Evolutionary conservation across 2,888 invertebrate species (phyloP).

Genomic region (Pherbina coryleti): DNA sequence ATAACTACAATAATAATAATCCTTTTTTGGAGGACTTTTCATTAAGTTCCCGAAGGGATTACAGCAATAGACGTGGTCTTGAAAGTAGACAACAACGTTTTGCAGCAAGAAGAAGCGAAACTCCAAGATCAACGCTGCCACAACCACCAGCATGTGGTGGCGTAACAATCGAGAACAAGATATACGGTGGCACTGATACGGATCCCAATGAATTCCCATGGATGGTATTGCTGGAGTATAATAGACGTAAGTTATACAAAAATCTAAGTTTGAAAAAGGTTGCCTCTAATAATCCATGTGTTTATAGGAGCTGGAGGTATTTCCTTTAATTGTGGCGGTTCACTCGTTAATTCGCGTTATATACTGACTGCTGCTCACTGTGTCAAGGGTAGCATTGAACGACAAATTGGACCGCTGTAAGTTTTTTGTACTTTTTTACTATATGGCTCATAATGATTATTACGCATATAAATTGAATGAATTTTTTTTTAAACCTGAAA

Average conservation of each 20-base stretch:
- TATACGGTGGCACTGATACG: constrained; percentile 74
- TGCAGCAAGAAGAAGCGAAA: constrained; percentile 3
- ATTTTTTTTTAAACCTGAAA: neutral
- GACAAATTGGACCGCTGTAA: constrained; percentile 73
- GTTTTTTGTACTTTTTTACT: constrained; percentile 51
- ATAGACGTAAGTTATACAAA: constrained; percentile 55
- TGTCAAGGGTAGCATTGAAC: constrained; percentile 71
- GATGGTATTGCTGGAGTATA: constrained; percentile 78
- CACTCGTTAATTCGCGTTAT: constrained; percentile 69
- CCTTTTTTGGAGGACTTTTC: too few species aligned
- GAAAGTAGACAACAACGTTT: neutral
- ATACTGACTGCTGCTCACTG: constrained; percentile 77
- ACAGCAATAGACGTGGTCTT: neutral
- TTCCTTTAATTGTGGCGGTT: constrained; percentile 64
- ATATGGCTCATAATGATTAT: neutral
- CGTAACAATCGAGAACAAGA: constrained; percentile 70
- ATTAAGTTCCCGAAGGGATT: neutral
- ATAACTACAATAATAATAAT: neutral
- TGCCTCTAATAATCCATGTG: neutral
- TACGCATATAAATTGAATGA: neutral
- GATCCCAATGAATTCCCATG: constrained; percentile 78
- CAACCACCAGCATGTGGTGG: constrained; percentile 64
- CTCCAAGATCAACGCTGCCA: constrained; percentile 51
- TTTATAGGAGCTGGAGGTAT: constrained; percentile 51
- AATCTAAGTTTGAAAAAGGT: neutral